phyloP scores from a whole-genome alignment of 64 coral and sea anemone genomes.

The Actinia tenebrosa region DNA sequence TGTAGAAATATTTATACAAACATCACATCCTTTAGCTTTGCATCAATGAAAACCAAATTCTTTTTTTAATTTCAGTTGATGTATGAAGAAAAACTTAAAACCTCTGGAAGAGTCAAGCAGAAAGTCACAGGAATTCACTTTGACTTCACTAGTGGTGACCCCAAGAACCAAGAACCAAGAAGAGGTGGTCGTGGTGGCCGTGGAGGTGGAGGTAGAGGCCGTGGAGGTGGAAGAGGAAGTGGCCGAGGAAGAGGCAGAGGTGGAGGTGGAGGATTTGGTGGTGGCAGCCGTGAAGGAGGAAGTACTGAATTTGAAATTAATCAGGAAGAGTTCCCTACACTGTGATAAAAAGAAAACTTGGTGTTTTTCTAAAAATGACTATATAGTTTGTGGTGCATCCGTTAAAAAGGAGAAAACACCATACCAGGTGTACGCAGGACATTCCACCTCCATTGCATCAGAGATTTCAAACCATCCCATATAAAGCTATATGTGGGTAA shows the following conservation, averaged over 20 bases:
- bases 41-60: not conserved
- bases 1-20: not conserved
- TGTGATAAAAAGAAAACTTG: slow-evolving; percentile 30
- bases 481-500: not conserved
- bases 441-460: not conserved
- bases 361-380: slow-evolving; percentile 18
- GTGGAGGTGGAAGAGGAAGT: slow-evolving; percentile 48
- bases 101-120: slow-evolving; percentile 89
- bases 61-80: slow-evolving; percentile 32
- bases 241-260: slow-evolving; percentile 23
- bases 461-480: slow-evolving; percentile 5
- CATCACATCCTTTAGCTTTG: not conserved
- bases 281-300: slow-evolving; percentile 15
- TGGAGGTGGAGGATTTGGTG: slow-evolving; percentile 52
- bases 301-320: slow-evolving; percentile 74
- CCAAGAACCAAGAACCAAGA: slow-evolving; percentile 26
- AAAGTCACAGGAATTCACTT: slow-evolving; percentile 67
- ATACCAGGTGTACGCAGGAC: not conserved
- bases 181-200: slow-evolving; percentile 58
- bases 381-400: slow-evolving; percentile 34
- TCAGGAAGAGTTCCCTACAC: slow-evolving; percentile 80
- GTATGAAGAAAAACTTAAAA: slow-evolving; percentile 91
- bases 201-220: slow-evolving; percentile 35
- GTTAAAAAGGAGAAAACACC: slow-evolving; percentile 20
- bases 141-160: slow-evolving; percentile 36